Percentiles rank a stretch among this genome's conserved stretches.
These are phyloP conservation scores for Epinephelus malabaricus DNA, from an alignment of 2,797 vertebrate genomes.

Conservation along the genomic window DNA sequence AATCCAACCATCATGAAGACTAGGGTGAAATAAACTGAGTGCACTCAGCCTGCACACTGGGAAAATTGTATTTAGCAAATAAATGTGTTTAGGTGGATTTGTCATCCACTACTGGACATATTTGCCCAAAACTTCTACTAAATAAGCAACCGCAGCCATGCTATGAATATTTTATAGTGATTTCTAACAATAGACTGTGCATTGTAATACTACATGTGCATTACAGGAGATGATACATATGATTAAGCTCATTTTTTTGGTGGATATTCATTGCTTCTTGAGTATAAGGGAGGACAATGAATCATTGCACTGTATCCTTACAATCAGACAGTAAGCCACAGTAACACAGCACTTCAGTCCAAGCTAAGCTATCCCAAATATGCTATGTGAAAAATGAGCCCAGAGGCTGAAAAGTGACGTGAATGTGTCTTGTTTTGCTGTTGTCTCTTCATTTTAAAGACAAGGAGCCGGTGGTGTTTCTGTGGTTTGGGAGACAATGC, in stretches of 20 bases:
- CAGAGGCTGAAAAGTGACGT: constrained; percentile 1
- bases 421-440: constrained; percentile 2
- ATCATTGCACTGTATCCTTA: constrained; percentile 46
- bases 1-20: neutral
- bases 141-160: neutral
- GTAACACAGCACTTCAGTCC: constrained; percentile 38
- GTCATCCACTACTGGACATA: neutral
- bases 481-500: constrained; percentile 73
- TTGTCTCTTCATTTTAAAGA: constrained; percentile 21
- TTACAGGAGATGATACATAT: neutral
- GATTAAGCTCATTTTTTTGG: constrained; percentile 1
- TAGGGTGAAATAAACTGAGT: too few relatives aligned
- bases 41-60: neutral
- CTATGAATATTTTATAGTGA: neutral
- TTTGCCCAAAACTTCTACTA: neutral
- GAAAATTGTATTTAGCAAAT: neutral
- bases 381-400: constrained; percentile 11
- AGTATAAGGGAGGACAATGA: constrained; percentile 46
- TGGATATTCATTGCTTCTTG: constrained; percentile 16
- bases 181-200: neutral
- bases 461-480: constrained; percentile 47
- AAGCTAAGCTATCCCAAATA: constrained; percentile 36
- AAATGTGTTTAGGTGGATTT: neutral
- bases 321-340: constrained; percentile 47
- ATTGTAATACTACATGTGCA: neutral